phyloP scores from a whole-genome alignment of 2,113 vertebrate species.

The Menidia beryllina region DNA sequence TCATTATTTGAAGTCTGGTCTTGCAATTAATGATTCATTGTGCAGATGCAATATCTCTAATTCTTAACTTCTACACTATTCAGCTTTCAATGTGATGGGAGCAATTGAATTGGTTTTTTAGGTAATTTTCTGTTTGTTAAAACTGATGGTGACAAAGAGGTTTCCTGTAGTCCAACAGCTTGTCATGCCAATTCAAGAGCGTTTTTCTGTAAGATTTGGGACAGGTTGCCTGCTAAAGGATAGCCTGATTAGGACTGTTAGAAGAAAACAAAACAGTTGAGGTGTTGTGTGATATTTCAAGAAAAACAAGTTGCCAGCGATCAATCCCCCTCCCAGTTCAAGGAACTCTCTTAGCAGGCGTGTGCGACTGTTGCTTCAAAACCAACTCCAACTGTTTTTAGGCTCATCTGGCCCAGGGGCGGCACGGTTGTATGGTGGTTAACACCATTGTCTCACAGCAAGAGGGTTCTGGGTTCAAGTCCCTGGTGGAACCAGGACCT shows the following conservation, averaged over 20 bases:
- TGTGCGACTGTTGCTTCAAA: constrained; percentile 12
- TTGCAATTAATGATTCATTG: too few relatives aligned
- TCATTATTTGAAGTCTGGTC: neutral
- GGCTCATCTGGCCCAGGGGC: too few relatives aligned
- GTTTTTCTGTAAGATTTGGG: neutral
- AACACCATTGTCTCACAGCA: too few relatives aligned
- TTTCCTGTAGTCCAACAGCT: too few relatives aligned
- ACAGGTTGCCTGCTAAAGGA: constrained; percentile 10
- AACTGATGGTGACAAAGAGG: neutral
- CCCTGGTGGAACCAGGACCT: too few relatives aligned
- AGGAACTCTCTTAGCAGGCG: constrained; percentile 16
- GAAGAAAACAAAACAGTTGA: constrained; percentile 48
- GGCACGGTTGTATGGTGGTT: too few relatives aligned
- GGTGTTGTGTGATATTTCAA: constrained; percentile 66
- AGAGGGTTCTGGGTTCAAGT: too few relatives aligned
- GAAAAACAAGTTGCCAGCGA: constrained; percentile 80
- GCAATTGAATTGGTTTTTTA: neutral
- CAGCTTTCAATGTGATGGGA: neutral
- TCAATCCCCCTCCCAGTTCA: constrained; percentile 46
- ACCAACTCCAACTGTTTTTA: neutral
- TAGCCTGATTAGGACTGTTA: constrained; percentile 7
- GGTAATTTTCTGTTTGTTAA: neutral
- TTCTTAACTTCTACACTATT: neutral
- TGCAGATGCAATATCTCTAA: neutral
- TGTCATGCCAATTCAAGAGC: neutral